A percentile compares a stretch with the other conserved stretches of the same genome.
Evolutionary conservation across 2,113 vertebrate genomes (phyloP).

Genomic region (Strix uralensis): DNA sequence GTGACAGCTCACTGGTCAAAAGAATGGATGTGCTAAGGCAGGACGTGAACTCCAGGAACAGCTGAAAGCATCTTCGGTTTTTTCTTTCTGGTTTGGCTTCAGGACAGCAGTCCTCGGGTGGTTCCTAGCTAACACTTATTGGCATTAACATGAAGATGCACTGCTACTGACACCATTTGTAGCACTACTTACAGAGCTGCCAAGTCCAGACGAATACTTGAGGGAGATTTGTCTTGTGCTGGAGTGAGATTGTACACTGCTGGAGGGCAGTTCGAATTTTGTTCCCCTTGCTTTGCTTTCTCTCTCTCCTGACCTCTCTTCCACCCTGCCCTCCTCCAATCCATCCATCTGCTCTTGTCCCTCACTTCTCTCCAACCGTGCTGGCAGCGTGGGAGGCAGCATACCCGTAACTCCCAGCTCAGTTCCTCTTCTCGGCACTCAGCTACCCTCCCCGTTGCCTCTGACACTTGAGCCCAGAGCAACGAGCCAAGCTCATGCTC

Average conservation of each 20-base stretch:
- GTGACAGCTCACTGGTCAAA: conserved; percentile 5
- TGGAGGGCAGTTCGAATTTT: conserved; percentile 43
- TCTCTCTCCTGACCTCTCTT: conserved; percentile 33
- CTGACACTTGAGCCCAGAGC: neutral
- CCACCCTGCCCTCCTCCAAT: conserved; percentile 50
- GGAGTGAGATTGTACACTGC: conserved; percentile 44
- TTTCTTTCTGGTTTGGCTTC: conserved; percentile 31
- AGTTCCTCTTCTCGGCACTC: neutral
- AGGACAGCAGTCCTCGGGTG: neutral
- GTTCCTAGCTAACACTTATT: neutral
- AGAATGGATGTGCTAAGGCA: conserved; percentile 31
- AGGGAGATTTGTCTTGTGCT: conserved; percentile 52
- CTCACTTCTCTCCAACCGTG: neutral
- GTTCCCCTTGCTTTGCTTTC: conserved; percentile 30
- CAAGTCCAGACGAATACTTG: conserved; percentile 59
- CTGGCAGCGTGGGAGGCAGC: conserved; percentile 25
- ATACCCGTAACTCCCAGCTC: neutral
- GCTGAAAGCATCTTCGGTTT: conserved; percentile 19
- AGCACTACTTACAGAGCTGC: conserved; percentile 64
- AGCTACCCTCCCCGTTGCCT: neutral
- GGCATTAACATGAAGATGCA: conserved; percentile 38
- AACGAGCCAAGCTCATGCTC: neutral
- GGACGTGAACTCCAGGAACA: conserved; percentile 41
- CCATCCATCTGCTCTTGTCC: conserved; percentile 64
- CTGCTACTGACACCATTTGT: conserved; percentile 53